These are phyloP conservation scores for Saccostrea echinata DNA, from an alignment of 1,140 invertebrate species.

Conservation along the genomic window DNA sequence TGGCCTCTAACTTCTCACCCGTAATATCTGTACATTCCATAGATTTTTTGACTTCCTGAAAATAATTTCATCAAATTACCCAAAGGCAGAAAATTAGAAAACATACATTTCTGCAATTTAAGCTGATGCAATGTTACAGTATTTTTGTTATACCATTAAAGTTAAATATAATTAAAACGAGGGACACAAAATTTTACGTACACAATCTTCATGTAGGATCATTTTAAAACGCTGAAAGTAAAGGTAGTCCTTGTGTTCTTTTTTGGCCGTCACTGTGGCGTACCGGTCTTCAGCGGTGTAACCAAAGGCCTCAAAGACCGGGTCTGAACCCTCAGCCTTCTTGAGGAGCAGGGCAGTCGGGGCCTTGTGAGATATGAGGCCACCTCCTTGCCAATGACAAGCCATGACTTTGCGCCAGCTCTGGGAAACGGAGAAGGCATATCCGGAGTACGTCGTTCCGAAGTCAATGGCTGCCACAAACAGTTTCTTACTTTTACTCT, in stretches of 20 bases:
- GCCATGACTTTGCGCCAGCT: slow-evolving; percentile 80
- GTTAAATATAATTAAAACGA: no score
- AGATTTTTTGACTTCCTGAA: neutral
- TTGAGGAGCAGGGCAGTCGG: slow-evolving; percentile 81
- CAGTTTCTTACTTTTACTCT: slow-evolving; percentile 22
- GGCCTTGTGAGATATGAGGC: slow-evolving; percentile 82
- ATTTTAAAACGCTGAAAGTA: slow-evolving; percentile 85
- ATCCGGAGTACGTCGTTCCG: slow-evolving; percentile 74
- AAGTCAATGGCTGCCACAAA: slow-evolving; percentile 83
- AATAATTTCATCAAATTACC: no score
- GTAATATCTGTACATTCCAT: neutral
- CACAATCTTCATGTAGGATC: slow-evolving; percentile 55
- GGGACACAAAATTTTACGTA: no score
- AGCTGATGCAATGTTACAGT: no score
- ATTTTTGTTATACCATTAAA: no score
- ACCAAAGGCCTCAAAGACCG: slow-evolving; percentile 83
- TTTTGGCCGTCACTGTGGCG: slow-evolving; percentile 80
- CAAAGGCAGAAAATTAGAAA: no score
- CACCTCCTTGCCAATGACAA: slow-evolving; percentile 81
- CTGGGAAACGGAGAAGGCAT: slow-evolving; percentile 82
- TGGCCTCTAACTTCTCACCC: neutral
- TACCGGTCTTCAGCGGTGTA: slow-evolving; percentile 82
- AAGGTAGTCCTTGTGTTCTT: slow-evolving; percentile 81
- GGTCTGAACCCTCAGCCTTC: slow-evolving; percentile 74
- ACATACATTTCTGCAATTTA: no score